Evolutionary conservation across 2,113 vertebrate species (phyloP).

Genomic region (Pygathrix nemaeus): DNA sequence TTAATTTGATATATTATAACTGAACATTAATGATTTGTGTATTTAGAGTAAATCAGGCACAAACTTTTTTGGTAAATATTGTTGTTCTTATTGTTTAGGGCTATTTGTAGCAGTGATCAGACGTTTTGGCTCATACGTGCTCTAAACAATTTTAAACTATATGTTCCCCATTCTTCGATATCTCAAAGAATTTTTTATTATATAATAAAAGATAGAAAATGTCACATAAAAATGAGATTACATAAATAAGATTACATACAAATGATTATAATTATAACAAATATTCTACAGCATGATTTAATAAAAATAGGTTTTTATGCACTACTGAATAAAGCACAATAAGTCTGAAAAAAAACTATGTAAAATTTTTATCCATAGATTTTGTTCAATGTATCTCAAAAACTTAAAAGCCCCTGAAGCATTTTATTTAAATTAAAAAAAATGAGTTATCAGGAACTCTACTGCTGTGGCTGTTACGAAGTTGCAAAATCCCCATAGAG

Average conservation of each 20-base stretch:
- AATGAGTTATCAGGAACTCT: neutral
- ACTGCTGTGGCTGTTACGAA: neutral
- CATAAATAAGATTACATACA: neutral
- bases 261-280: neutral
- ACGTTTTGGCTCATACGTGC: neutral
- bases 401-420: neutral
- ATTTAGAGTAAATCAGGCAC: neutral
- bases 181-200: neutral
- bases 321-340: neutral
- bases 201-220: neutral
- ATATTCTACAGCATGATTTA: neutral
- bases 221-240: neutral
- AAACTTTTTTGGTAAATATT: neutral
- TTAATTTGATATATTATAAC: neutral
- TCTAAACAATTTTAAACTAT: neutral
- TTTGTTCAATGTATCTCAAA: neutral
- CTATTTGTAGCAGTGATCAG: neutral
- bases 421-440: neutral
- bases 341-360: neutral
- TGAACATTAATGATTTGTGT: neutral
- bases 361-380: neutral
- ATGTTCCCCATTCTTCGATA: neutral
- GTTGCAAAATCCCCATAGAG: neutral
- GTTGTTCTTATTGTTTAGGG: neutral
- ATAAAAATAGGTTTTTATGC: neutral